A percentile compares a stretch with the other conserved stretches of the same genome.
Evolutionary conservation across 1,140 invertebrate species (phyloP).

Genomic region (Ericerus pela): DNA sequence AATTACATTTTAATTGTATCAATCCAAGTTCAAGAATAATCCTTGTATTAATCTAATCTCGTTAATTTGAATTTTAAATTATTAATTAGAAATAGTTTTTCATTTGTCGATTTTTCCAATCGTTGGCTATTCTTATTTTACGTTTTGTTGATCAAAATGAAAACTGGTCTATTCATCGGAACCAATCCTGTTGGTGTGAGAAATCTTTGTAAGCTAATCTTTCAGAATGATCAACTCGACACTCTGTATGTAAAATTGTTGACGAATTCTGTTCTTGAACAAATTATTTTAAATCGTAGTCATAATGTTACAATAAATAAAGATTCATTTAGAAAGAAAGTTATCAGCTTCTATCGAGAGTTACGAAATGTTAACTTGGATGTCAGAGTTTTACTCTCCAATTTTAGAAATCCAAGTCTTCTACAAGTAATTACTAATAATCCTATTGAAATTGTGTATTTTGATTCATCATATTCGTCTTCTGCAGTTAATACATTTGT

Average conservation of each 20-base stretch:
- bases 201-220: not conserved
- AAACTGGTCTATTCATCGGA: constrained; percentile 3
- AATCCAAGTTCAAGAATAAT: too few species aligned
- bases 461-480: not conserved
- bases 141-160: not conserved
- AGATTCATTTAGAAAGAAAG: not conserved
- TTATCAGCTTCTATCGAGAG: not conserved
- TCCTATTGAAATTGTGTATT: not conserved
- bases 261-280: not conserved
- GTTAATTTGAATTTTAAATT: too few species aligned
- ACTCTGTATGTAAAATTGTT: not conserved
- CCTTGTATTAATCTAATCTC: too few species aligned
- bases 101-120: too few species aligned
- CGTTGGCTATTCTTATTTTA: too few species aligned
- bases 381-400: not conserved
- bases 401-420: not conserved
- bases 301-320: not conserved
- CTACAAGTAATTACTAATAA: not conserved
- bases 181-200: not conserved
- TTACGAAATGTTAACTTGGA: not conserved
- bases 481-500: not conserved
- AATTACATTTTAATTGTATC: too few species aligned
- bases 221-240: not conserved
- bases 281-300: not conserved
- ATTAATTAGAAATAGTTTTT: too few species aligned